phyloP scores from a whole-genome alignment of 2,888 invertebrate genomes.

The Drosophila ochracea region DNA sequence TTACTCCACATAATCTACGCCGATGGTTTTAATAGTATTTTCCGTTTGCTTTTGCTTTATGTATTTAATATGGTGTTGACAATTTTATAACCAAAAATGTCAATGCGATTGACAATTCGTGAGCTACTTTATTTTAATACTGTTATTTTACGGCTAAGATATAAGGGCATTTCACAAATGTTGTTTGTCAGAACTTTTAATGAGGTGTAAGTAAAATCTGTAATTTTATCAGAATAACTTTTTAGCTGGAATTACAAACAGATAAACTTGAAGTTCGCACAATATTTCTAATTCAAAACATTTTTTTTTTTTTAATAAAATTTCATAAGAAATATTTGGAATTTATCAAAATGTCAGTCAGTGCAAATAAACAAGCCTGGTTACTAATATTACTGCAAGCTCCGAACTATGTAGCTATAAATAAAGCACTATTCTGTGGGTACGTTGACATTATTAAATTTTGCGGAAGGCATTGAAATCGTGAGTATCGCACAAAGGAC shows the following conservation, averaged over 20 bases:
- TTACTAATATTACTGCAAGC: slow-evolving; percentile 1
- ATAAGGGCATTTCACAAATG: neutral
- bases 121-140: slow-evolving; percentile 1
- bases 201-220: slow-evolving; percentile 9
- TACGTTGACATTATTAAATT: slow-evolving; percentile 72
- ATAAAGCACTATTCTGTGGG: slow-evolving; percentile 34
- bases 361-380: neutral
- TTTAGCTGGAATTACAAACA: neutral
- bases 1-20: slow-evolving; percentile 12
- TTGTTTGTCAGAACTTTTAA: slow-evolving; percentile 1
- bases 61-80: slow-evolving; percentile 45
- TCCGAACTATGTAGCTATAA: slow-evolving; percentile 27
- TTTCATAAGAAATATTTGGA: neutral
- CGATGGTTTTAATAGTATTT: slow-evolving; percentile 24
- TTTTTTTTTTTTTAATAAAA: neutral
- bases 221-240: neutral
- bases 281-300: neutral
- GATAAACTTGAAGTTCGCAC: neutral
- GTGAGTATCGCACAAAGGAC: slow-evolving; percentile 66
- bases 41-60: slow-evolving; percentile 16
- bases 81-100: slow-evolving; percentile 29
- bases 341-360: neutral
- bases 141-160: neutral
- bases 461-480: slow-evolving; percentile 37
- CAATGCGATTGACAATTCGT: slow-evolving; percentile 5